A percentile compares a stretch with the other conserved stretches of the same genome.
These are phyloP conservation scores for Thumatha senex DNA, from an alignment of 2,888 invertebrate genomes.

Conservation along the genomic window DNA sequence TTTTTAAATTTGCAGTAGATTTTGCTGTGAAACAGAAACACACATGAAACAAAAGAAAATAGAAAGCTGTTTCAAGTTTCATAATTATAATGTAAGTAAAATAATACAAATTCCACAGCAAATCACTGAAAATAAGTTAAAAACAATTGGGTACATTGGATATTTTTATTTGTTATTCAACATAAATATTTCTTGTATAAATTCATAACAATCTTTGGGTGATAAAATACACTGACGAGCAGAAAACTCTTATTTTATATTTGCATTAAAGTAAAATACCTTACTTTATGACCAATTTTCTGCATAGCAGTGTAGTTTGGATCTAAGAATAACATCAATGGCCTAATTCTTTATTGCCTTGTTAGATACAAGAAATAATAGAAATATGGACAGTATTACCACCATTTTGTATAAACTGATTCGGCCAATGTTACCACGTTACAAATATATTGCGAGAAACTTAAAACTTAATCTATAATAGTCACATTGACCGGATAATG, in stretches of 20 bases:
- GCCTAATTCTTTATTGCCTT: constrained; percentile 48
- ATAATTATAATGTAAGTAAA: background rate
- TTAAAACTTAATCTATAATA: constrained; percentile 22
- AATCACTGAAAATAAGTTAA: constrained; percentile 24
- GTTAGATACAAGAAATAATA: constrained; percentile 43
- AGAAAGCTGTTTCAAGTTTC: background rate
- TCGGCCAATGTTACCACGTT: constrained; percentile 17
- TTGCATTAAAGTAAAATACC: constrained; percentile 17
- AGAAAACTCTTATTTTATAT: constrained; percentile 31
- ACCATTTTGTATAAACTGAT: constrained; percentile 11
- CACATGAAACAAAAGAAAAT: background rate
- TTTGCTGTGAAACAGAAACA: constrained; percentile 31
- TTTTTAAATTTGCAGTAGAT: constrained; percentile 24
- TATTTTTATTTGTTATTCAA: constrained; percentile 81
- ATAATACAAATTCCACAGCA: constrained; percentile 33
- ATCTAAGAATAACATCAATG: constrained; percentile 68
- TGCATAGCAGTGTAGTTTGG: constrained; percentile 54
- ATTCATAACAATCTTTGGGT: constrained; percentile 84
- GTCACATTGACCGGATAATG: constrained; percentile 17
- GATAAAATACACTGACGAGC: constrained; percentile 64
- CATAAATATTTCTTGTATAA: constrained; percentile 83
- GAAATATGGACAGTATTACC: constrained; percentile 36
- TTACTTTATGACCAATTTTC: constrained; percentile 24
- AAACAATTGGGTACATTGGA: constrained; percentile 51
- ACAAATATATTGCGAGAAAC: constrained; percentile 19